Evolutionary conservation across 2,797 vertebrate species (phyloP).

Genomic region (Scarus forsteni): DNA sequence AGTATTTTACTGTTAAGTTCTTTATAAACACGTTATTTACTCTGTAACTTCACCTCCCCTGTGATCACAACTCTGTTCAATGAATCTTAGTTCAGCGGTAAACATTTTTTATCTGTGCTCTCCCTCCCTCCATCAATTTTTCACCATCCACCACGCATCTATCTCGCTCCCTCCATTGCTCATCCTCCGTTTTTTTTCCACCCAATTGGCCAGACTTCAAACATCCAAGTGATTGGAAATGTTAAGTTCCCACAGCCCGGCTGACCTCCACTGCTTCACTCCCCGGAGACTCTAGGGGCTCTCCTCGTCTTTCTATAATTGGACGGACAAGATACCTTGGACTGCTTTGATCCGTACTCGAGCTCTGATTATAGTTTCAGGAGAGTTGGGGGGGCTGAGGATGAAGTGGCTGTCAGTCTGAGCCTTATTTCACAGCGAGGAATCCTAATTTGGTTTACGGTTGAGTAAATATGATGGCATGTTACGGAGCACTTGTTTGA

Average conservation of each 20-base stretch:
- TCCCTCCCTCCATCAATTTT: slow-evolving; percentile 33
- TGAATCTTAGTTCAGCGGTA: slow-evolving; percentile 2
- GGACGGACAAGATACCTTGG: slow-evolving; percentile 76
- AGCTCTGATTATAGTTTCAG: slow-evolving; percentile 51
- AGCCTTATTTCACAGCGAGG: not conserved
- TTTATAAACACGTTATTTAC: not conserved
- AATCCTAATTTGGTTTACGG: slow-evolving; percentile 11
- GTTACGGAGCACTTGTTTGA: not conserved
- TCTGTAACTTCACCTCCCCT: not conserved
- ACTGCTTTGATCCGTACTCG: slow-evolving; percentile 60
- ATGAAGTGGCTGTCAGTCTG: slow-evolving; percentile 40
- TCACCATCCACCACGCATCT: slow-evolving; percentile 31
- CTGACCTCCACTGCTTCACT: slow-evolving; percentile 67
- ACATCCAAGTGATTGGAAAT: slow-evolving; percentile 75
- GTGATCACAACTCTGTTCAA: slow-evolving; percentile 9
- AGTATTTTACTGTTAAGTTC: not conserved
- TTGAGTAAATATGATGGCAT: not conserved
- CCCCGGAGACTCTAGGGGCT: slow-evolving; percentile 62
- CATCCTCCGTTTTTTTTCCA: slow-evolving; percentile 21
- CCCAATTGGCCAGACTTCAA: slow-evolving; percentile 69
- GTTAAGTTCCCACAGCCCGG: slow-evolving; percentile 76
- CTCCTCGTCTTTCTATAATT: slow-evolving; percentile 73
- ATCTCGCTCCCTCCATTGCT: slow-evolving; percentile 33
- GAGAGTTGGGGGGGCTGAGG: slow-evolving; percentile 28
- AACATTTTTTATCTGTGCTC: slow-evolving; percentile 32